Evolutionary conservation across 2,797 vertebrate genomes (phyloP), one percentile per base, ranked within the genome.

Genomic region (Otolemur crassicaudatus): DNA sequence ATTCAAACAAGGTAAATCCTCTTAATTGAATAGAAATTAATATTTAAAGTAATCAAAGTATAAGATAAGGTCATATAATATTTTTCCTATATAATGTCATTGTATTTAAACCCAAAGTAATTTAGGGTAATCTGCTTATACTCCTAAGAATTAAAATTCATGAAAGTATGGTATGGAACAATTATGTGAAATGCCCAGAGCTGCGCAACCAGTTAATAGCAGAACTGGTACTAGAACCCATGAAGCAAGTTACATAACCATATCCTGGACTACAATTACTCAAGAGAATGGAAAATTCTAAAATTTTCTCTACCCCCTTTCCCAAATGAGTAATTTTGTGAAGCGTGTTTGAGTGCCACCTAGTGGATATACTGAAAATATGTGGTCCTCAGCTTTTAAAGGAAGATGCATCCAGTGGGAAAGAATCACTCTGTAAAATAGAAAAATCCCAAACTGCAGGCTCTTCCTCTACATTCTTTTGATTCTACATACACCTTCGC

Each of bases 361-460:
- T 97, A 75, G 89, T 95, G 93, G 93, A 82, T 37, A 81, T 82
- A 85, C 13, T 89, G 63, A 90, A 91, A 87, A 87, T 70, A 81
- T 1, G 3, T 6, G 4, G 29, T 49, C 60, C 20, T 87, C 7
- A 10, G 29, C 13, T 29, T 34, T 89, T 8, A n/a, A n/a, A 87
- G 43, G n/a, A 27, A 46, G 23, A 34, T 0, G 27, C 34, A 7
- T 60, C 43, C 84, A 43, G 22, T 27, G 11, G 34, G 37, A 53
- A 81, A 2, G 23, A 88, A 77, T 22, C 1, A 10, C n/a, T 80
- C 8, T 80, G 27, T 61, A 22, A 85, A 69, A 49, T 11, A 65
- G 60, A 63, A 73, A 56, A 20, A 67, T 49, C 20, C 31, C 40
- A 72, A 29, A 49, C 7, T 34, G 5, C 9, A 49, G 22, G 17